Percentiles rank a stretch among this genome's conserved stretches.
Conservation (phyloP, 2,888 invertebrate genomes). For the Argyresthia goedartella region DNA sequence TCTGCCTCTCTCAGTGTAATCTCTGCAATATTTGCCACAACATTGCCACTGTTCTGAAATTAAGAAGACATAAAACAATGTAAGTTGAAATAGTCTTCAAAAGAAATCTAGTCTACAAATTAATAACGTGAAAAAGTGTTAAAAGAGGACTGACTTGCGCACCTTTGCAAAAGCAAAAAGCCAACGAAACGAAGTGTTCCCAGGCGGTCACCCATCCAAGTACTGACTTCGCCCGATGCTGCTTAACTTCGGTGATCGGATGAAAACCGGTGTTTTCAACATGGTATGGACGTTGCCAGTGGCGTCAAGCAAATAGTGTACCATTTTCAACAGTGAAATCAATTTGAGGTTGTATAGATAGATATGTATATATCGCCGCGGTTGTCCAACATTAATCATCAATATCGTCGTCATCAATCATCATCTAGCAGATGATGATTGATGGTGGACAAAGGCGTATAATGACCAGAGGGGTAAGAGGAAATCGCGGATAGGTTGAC, state of each 20-base stretch:
- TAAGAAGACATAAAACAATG: no score
- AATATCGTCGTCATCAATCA: no score
- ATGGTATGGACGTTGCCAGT: conserved; percentile 47
- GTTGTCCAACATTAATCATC: no score
- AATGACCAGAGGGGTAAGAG: no score
- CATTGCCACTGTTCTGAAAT: conserved; percentile 42
- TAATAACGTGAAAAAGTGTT: background rate
- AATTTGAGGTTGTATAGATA: no score
- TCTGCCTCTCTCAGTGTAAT: conserved; percentile 47
- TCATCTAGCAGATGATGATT: no score
- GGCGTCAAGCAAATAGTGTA: no score
- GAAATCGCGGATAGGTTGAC: no score
- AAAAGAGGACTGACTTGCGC: background rate
- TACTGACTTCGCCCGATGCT: conserved; percentile 32
- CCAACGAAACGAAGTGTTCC: conserved; percentile 19
- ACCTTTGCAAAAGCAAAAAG: conserved; percentile 4
- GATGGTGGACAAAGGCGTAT: no score
- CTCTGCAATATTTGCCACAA: conserved; percentile 40
- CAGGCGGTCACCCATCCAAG: conserved; percentile 22
- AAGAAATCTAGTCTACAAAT: background rate
- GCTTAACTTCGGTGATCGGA: conserved; percentile 45
- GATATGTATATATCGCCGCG: no score
- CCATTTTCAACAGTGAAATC: no score
- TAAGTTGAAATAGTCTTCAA: no score
- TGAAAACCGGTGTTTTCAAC: conserved; percentile 43